A percentile compares a stretch with the other conserved stretches of the same genome.
These are phyloP conservation scores for Chaetura pelagica DNA, from an alignment of 2,113 vertebrate genomes.

Conservation along the genomic window DNA sequence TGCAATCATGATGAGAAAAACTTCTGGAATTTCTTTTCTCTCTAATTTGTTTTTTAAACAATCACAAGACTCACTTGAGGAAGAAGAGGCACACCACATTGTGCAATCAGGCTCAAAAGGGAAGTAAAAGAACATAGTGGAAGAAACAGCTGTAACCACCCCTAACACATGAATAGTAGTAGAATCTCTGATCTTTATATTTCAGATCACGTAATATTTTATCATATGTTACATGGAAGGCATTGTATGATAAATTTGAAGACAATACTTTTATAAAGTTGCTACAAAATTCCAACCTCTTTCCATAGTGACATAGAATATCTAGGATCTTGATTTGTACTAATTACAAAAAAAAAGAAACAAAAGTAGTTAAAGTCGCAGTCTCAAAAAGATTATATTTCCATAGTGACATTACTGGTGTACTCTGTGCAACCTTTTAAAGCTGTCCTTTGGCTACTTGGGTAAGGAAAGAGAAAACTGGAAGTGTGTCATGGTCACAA, in stretches of 20 bases:
- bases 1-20: background rate
- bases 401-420: background rate
- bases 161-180: rapidly evolving
- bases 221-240: background rate
- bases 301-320: background rate
- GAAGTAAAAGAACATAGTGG: background rate
- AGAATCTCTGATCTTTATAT: background rate
- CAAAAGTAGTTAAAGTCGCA: background rate
- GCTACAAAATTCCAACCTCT: background rate
- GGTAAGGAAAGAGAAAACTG: background rate
- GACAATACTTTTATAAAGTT: background rate
- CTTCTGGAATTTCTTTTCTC: background rate
- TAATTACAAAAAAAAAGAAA: background rate
- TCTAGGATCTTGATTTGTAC: background rate
- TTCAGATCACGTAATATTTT: background rate
- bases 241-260: background rate
- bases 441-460: background rate
- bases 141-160: background rate
- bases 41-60: background rate
- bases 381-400: background rate
- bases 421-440: background rate
- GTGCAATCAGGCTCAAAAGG: rapidly evolving
- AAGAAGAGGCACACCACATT: background rate
- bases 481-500: background rate
- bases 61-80: background rate